Conservation (phyloP, 2,888 invertebrate species). For the Apotomis capreana region DNA sequence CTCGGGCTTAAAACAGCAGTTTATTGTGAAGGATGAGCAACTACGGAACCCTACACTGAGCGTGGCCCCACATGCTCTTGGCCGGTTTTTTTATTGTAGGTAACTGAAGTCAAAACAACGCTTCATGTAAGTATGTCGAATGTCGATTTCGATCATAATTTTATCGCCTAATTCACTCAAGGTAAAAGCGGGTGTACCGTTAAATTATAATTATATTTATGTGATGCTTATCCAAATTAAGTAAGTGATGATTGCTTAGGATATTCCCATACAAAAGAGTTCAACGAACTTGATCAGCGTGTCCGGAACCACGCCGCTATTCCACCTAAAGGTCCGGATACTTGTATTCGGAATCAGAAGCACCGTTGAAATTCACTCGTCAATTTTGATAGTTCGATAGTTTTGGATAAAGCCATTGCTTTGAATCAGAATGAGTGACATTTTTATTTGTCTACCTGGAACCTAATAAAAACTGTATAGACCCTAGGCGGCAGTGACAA, state of each 20-base stretch:
- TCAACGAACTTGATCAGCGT: conserved; percentile 64
- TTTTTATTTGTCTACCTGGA: no score
- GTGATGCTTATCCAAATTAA: conserved; percentile 21
- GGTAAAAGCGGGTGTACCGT: neutral
- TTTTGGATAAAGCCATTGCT: neutral
- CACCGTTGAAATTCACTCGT: neutral
- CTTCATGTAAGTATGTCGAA: no score
- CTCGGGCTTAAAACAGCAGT: no score
- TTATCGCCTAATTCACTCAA: neutral
- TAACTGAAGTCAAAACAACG: no score
- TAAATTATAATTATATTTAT: conserved; percentile 5
- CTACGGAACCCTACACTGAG: no score
- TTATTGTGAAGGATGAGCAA: no score
- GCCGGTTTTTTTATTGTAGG: no score
- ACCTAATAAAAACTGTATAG: no score
- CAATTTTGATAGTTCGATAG: neutral
- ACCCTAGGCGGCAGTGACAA: no score
- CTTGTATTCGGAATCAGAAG: no score
- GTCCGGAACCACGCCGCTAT: conserved; percentile 49
- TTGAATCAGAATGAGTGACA: neutral
- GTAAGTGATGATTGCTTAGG: conserved; percentile 19
- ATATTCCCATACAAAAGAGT: conserved; percentile 66
- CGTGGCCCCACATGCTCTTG: no score
- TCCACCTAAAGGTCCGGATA: conserved; percentile 3
- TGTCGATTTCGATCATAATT: no score